A percentile compares a stretch with the other conserved stretches of the same genome.
These are phyloP conservation scores for Ammodytes dubius DNA, from an alignment of 2,113 vertebrate species.

Conservation along the genomic window DNA sequence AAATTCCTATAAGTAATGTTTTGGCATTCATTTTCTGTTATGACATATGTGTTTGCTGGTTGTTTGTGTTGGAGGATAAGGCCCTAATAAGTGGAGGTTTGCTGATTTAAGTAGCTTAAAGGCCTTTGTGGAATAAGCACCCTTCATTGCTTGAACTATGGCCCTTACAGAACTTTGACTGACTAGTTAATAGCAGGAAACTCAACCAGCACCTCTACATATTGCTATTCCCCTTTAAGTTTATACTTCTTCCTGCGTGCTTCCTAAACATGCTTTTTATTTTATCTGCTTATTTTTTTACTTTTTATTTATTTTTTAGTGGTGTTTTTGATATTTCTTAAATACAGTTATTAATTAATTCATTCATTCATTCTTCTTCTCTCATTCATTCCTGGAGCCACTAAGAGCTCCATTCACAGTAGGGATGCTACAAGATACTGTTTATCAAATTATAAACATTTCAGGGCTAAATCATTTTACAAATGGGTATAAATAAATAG, in stretches of 20 bases:
- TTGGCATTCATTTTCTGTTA: not conserved
- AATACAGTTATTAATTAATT: too few relatives aligned
- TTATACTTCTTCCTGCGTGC: too few relatives aligned
- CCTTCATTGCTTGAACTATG: slow-evolving; percentile 31
- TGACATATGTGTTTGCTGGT: not conserved
- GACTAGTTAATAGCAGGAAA: slow-evolving; percentile 16
- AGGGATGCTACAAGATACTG: not conserved
- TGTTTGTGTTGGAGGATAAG: slow-evolving; percentile 42
- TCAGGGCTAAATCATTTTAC: too few relatives aligned
- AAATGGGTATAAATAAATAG: too few relatives aligned
- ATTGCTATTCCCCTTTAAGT: not conserved
- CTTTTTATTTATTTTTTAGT: too few relatives aligned
- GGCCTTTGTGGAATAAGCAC: slow-evolving; percentile 35
- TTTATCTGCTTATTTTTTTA: too few relatives aligned
- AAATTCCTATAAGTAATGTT: not conserved
- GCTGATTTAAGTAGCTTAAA: slow-evolving; percentile 64
- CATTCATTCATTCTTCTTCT: too few relatives aligned
- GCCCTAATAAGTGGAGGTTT: slow-evolving; percentile 17
- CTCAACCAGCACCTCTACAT: slow-evolving; percentile 15
- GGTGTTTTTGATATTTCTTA: too few relatives aligned
- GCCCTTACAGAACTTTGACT: slow-evolving; percentile 7
- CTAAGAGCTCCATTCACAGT: not conserved
- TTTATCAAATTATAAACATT: not conserved
- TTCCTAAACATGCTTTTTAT: too few relatives aligned
- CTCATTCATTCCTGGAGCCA: not conserved